Conservation (phyloP, 2,113 vertebrate genomes). For the Mustelus asterias region DNA sequence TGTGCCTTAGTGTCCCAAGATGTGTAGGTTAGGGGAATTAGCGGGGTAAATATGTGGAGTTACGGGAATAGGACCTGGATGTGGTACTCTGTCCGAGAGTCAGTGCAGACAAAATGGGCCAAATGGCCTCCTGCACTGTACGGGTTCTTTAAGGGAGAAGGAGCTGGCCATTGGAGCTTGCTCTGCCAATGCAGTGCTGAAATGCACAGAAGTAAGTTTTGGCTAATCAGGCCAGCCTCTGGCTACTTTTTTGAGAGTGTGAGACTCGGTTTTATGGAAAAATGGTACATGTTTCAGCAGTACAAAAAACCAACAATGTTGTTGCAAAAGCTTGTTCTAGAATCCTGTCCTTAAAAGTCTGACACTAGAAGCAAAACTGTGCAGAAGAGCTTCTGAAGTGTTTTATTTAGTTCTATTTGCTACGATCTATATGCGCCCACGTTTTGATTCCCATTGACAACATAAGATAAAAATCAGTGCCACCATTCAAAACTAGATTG, state of each 20-base stretch:
- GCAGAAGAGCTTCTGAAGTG: background rate
- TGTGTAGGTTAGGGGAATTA: too few species aligned
- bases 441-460: background rate
- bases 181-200: background rate
- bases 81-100: too few species aligned
- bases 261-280: background rate
- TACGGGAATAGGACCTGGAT: too few species aligned
- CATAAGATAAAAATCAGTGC: background rate
- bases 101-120: too few species aligned
- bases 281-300: background rate
- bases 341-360: background rate
- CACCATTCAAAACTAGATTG: background rate
- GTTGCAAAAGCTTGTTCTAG: background rate
- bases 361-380: background rate
- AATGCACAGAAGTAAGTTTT: background rate
- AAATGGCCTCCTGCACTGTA: too few species aligned
- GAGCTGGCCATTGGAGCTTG: background rate
- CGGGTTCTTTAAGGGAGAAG: too few species aligned
- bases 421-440: background rate
- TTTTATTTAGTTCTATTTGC: background rate
- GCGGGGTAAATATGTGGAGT: too few species aligned
- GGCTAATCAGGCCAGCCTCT: background rate
- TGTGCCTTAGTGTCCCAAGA: too few species aligned
- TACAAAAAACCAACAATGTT: background rate
- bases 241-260: background rate